Percentiles rank a stretch among this genome's conserved stretches.
These are phyloP conservation scores for Takifugu rubripes DNA, from an alignment of 2,797 vertebrate genomes.

Conservation along the genomic window DNA sequence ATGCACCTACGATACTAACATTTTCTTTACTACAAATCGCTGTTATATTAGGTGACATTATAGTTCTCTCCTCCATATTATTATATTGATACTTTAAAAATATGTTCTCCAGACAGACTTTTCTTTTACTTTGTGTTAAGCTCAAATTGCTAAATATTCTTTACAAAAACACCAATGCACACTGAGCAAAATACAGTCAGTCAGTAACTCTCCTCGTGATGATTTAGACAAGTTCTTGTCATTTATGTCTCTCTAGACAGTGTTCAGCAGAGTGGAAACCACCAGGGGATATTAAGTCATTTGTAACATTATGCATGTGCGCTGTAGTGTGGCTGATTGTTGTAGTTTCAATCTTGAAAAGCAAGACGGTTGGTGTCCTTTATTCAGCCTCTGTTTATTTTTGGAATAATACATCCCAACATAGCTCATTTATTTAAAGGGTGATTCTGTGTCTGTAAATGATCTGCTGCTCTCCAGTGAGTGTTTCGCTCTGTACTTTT, in stretches of 20 bases:
- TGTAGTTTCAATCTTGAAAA: background rate
- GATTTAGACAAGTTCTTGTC: background rate
- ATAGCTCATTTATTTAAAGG: no score
- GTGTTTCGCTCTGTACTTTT: constrained; percentile 5
- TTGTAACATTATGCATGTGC: background rate
- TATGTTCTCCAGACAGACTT: no score
- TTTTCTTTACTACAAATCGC: background rate
- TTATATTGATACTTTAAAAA: background rate
- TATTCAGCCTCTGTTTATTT: background rate
- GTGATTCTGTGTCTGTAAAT: background rate
- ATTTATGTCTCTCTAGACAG: no score
- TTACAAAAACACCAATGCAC: no score
- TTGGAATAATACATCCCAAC: no score
- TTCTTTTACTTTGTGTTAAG: no score
- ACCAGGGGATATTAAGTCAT: background rate
- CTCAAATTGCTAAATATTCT: no score
- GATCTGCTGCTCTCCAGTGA: background rate
- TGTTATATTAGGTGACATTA: background rate
- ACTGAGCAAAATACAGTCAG: background rate
- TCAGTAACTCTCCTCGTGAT: background rate
- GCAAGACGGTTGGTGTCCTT: background rate
- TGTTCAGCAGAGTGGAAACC: no score
- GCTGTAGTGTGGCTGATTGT: background rate
- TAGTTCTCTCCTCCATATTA: background rate
- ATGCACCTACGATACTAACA: no score